Evolutionary conservation across 2,113 vertebrate species (phyloP), one percentile per base, ranked within the genome.

Genomic region (Dromaius novaehollandiae): DNA sequence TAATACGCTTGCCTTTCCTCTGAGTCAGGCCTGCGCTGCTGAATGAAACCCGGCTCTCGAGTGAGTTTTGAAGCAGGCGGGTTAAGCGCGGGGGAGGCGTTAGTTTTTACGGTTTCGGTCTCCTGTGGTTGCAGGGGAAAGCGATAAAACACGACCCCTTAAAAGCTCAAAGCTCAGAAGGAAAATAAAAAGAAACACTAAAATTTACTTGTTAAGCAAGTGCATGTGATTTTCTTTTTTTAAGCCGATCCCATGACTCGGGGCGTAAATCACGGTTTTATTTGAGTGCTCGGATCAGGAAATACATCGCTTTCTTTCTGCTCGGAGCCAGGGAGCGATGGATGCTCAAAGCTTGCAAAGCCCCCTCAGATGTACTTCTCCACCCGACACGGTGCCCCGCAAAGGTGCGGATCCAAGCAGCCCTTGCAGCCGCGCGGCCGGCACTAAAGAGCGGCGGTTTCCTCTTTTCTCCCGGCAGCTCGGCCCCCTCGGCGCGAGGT

Each of bases 161-260:
- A 78, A 91, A 95, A 93, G 55, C 86, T 88, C 2, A 3, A 34
- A 63, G 70, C 81, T 87, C 36, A 3, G 74, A 69, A 88, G 84
- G 63, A 78, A 91, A 94, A 91, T 80, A 58, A 83, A 82, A 78
- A 86, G 80, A 84, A 96, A 61, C 60, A 82, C 89, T 80, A 73
- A 93, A 61, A 90, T 90, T 53, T 74, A 77, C 63, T 93, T 86
- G 48, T 91, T 89, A 82, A 74, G 80, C 78, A 96, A 85, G 60
- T 26, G 71, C 61, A 13, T 2, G 2, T 82, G 85, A 34, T 87
- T 60, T 64, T 50, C 69, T 50, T 20, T 40, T 60, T 60, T 88
- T 63, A 50, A 82, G 71, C n/a, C 9, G 56, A 13, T 65, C 85
- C 40, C 50, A 3, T 25, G 89, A 44, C 51, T 65, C 24, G 48